Evolutionary conservation across 64 coral and sea anemone genomes (phyloP).

Genomic region (Porites lutea): DNA sequence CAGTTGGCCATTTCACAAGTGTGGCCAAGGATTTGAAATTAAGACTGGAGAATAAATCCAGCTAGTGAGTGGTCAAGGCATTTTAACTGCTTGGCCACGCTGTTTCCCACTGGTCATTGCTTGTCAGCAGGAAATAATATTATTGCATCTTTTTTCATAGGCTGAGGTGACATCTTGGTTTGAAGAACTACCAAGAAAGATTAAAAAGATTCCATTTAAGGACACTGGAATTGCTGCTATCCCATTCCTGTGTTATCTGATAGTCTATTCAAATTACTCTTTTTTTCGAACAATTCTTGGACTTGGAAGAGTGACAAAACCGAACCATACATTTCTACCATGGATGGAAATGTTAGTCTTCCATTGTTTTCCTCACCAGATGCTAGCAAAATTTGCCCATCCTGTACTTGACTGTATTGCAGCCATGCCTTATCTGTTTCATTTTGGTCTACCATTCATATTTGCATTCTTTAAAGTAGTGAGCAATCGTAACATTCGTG

Average conservation of each 20-base stretch:
- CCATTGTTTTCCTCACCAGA: conserved; percentile 97
- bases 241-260: conserved; percentile 84
- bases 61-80: no score
- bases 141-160: conserved; percentile 49
- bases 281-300: conserved; percentile 82
- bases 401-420: conserved; percentile 95
- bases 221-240: conserved; percentile 71
- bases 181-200: conserved; percentile 80
- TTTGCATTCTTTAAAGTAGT: conserved; percentile 91
- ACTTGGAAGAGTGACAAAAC: conserved; percentile 79
- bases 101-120: background rate
- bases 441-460: conserved; percentile 92
- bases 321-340: conserved; percentile 88
- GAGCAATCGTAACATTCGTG: conserved; percentile 71
- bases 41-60: no score
- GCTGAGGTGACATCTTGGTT: conserved; percentile 91
- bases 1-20: no score
- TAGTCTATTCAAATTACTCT: conserved; percentile 95
- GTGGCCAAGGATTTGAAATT: no score
- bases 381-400: conserved; percentile 94
- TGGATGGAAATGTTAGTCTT: conserved; percentile 97
- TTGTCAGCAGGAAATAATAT: background rate
- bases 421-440: conserved; percentile 95
- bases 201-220: conserved; percentile 85
- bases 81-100: no score